Percentiles rank a stretch among this genome's conserved stretches.
These are phyloP conservation scores for Tursiops truncatus DNA, from an alignment of 2,113 vertebrate genomes.

Conservation along the genomic window DNA sequence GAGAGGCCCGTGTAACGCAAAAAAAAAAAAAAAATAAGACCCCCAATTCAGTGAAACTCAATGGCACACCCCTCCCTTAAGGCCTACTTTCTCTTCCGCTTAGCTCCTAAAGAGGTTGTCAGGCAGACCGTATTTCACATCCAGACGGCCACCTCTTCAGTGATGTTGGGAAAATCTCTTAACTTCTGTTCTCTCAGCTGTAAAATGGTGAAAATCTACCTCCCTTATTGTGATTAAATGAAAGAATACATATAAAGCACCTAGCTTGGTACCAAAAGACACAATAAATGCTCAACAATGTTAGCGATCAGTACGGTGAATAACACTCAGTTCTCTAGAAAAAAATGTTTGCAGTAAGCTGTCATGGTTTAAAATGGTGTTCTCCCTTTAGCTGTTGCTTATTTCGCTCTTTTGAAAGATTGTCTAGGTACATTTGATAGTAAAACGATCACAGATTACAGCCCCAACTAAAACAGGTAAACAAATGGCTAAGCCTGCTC, in stretches of 20 bases:
- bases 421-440: not conserved
- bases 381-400: not conserved
- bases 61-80: not conserved
- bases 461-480: not conserved
- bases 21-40: not conserved
- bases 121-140: not conserved
- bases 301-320: not conserved
- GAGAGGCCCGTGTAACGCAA: too few relatives aligned
- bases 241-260: not conserved
- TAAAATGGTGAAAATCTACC: not conserved
- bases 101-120: not conserved
- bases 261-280: not conserved
- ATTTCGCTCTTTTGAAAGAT: slow-evolving; percentile 23
- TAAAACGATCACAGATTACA: not conserved
- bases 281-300: not conserved
- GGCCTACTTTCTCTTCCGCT: not conserved
- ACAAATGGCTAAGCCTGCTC: not conserved
- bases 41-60: not conserved
- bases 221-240: slow-evolving; percentile 24
- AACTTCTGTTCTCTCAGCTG: not conserved
- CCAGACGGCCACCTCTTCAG: not conserved
- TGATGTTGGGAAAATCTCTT: not conserved
- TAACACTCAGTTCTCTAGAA: not conserved
- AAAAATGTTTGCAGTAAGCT: not conserved
- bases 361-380: not conserved